These are phyloP conservation scores for Scomber colias DNA, from an alignment of 2,113 vertebrate genomes.

Conservation along the genomic window DNA sequence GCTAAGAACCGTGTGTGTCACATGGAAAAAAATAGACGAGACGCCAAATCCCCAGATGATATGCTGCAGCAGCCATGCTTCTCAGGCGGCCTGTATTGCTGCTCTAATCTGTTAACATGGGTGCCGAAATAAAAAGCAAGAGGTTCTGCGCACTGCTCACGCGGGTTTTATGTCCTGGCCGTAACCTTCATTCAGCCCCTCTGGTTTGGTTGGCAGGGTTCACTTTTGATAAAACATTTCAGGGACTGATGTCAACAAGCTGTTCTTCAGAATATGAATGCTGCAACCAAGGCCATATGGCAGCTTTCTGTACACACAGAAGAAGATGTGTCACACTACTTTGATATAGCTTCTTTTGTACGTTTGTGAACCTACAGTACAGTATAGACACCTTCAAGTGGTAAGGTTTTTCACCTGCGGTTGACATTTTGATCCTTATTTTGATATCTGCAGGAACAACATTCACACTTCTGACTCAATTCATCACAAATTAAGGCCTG, in stretches of 20 bases:
- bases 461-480: neutral
- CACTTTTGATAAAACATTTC: conserved; percentile 15
- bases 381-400: neutral
- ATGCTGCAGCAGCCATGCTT: too few species aligned
- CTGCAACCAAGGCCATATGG: conserved; percentile 3
- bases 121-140: too few species aligned
- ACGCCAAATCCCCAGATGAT: too few species aligned
- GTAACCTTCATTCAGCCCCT: conserved; percentile 14
- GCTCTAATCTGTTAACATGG: too few species aligned
- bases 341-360: neutral
- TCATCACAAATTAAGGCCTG: too few species aligned
- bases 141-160: too few species aligned
- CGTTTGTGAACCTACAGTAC: neutral
- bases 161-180: too few species aligned
- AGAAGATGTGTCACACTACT: too few species aligned
- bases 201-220: neutral
- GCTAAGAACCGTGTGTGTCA: too few species aligned
- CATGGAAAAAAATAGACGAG: too few species aligned
- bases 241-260: conserved; percentile 2
- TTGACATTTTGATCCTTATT: conserved; percentile 22
- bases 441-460: neutral
- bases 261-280: conserved; percentile 10
- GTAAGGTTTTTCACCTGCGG: conserved; percentile 4
- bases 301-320: neutral
- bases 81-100: too few species aligned